These are phyloP conservation scores for Xestia rhomboidea DNA, from an alignment of 2,888 invertebrate genomes.

Conservation along the genomic window DNA sequence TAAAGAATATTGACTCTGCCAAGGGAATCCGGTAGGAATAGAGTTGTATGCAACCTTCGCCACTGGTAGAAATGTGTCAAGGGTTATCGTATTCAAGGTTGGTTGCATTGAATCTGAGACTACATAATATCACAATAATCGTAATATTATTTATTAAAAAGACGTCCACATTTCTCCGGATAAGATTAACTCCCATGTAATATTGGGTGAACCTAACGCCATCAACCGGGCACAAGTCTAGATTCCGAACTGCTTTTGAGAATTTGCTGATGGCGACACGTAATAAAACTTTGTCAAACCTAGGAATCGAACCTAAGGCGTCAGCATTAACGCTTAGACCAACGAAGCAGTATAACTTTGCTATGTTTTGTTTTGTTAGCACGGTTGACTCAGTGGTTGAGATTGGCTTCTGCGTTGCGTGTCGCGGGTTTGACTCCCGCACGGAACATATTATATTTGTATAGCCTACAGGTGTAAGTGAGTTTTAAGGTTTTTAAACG, in stretches of 20 bases:
- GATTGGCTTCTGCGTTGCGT: too few relatives aligned
- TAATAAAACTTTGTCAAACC: neutral
- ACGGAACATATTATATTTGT: neutral
- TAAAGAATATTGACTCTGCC: too few relatives aligned
- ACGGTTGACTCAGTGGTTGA: too few relatives aligned
- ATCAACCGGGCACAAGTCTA: neutral
- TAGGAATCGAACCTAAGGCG: neutral
- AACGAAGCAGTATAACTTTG: neutral
- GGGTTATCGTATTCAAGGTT: conserved; percentile 22
- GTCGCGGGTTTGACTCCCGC: neutral
- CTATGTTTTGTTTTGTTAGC: neutral
- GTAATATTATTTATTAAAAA: too few relatives aligned
- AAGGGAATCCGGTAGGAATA: too few relatives aligned
- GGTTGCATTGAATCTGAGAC: neutral
- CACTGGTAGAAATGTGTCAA: too few relatives aligned
- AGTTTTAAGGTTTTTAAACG: neutral
- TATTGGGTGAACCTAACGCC: neutral
- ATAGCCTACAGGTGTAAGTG: neutral
- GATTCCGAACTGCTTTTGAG: too few relatives aligned
- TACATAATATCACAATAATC: too few relatives aligned
- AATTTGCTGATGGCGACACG: neutral
- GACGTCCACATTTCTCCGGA: neutral
- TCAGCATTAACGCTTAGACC: neutral
- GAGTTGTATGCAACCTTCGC: too few relatives aligned
- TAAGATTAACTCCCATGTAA: neutral